Base-by-base conservation (phyloP, 1,140 invertebrate species). In the Achroia grisella region DNA sequence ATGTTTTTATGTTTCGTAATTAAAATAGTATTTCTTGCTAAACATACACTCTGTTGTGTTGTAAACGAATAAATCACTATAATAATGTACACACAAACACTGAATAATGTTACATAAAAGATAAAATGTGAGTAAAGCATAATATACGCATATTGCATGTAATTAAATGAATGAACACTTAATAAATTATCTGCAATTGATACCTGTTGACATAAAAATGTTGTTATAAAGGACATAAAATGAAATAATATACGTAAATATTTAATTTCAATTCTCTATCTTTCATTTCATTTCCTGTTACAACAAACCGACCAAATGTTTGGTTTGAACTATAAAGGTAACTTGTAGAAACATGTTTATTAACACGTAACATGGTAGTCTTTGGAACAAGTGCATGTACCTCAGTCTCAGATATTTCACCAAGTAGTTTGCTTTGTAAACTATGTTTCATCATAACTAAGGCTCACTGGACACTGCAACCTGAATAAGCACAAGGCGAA, bases 171-270 rank as follows among this genome's bases (percentile, higher is more conserved):
- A 23, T 3, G 6, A 23, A 57, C 62, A 61, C 56, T 65, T 58
- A 69, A 63, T 56, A 63, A 63, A 66, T 56, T 65, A 64, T 65
- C 63, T 62, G 59, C 66, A 73, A 69, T 51, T 46, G 62, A 58
- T 71, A 71, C 66, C 62, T 79, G 75, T 81, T 79, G 59, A 77
- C 60, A 62, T 58, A 70, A 68, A 66, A 39, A 77, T 72, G 68
- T 84, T 84, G 68, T 81, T 81, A 77, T 62, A 71, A 77, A 68
- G 62, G 53, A 62, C 71, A 74, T 79, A 74, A 76, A 78, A 61
- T 58, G 62, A 62, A 71, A 71, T 78, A 71, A 71, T 83, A 83
- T 84, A 84, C 76, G 76, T 84, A 81, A 84, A 78, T 81, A 84
- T 84, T 84, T 84, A 81, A 80, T 80, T 83, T 78, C 40, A 68